A percentile compares a stretch with the other conserved stretches of the same genome.
These are phyloP conservation scores for Agrypnia vestita DNA, from an alignment of 1,140 invertebrate genomes.

Conservation along the genomic window DNA sequence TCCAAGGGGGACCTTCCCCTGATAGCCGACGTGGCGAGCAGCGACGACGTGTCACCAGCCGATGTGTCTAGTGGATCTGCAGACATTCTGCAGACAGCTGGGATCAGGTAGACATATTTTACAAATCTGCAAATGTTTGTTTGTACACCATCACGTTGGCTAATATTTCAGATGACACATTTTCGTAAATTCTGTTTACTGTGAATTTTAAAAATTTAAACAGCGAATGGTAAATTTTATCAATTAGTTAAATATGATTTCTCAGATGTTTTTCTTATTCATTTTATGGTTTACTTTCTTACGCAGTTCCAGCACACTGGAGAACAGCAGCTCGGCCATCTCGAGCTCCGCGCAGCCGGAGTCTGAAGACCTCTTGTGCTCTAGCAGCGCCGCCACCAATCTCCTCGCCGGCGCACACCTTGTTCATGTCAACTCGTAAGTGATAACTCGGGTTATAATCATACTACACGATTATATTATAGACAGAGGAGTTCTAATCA, in stretches of 20 bases:
- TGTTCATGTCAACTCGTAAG: slow-evolving; percentile 9
- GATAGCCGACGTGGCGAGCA: slow-evolving; percentile 55
- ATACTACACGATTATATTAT: too few species aligned
- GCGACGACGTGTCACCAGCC: slow-evolving; percentile 53
- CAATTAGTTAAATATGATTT: too few species aligned
- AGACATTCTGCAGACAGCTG: slow-evolving; percentile 51
- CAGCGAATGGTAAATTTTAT: too few species aligned
- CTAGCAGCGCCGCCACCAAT: slow-evolving; percentile 8
- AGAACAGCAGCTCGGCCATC: slow-evolving; percentile 21
- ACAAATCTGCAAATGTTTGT: too few species aligned
- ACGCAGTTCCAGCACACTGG: slow-evolving; percentile 31
- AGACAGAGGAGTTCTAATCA: too few species aligned
- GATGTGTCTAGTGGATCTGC: slow-evolving; percentile 58
- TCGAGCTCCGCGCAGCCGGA: slow-evolving; percentile 29
- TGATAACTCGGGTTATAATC: too few species aligned
- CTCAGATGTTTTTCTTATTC: too few species aligned
- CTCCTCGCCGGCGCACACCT: background rate
- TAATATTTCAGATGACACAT: too few species aligned
- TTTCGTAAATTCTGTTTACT: too few species aligned
- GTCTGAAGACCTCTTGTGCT: slow-evolving; percentile 6
- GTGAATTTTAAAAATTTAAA: too few species aligned
- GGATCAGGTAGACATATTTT: too few species aligned
- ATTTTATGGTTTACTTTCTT: background rate
- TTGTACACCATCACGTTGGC: too few species aligned
- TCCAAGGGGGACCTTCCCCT: slow-evolving; percentile 45